A percentile compares a stretch with the other conserved stretches of the same genome.
phyloP scores from a whole-genome alignment of 37 sponge, comb jelly and placozoan genomes.

The Eunapius fragilis region DNA sequence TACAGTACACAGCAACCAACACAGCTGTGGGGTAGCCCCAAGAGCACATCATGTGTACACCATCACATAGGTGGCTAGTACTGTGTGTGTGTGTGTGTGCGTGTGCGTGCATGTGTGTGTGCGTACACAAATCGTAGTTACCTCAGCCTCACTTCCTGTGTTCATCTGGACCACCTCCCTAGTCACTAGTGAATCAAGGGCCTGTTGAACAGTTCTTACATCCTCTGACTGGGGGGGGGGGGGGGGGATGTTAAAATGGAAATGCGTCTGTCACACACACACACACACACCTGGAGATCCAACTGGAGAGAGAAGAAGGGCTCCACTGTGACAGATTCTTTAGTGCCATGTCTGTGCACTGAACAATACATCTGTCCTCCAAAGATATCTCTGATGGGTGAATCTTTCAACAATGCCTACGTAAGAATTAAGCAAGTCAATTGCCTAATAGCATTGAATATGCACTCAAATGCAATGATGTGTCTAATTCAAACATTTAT shows the following conservation, averaged over 20 bases:
- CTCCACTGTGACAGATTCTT: constrained; percentile 93
- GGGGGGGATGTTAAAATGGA: background rate
- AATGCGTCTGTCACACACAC: background rate
- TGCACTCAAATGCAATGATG: too few relatives aligned
- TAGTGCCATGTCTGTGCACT: constrained; percentile 77
- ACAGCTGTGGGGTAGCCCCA: too few relatives aligned
- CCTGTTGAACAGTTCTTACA: constrained; percentile 68
- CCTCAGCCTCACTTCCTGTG: constrained; percentile 22
- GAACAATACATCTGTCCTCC: constrained; percentile 87
- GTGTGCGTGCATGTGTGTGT: too few relatives aligned
- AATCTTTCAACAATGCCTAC: constrained; percentile 71
- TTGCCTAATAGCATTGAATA: too few relatives aligned
- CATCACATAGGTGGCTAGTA: background rate
- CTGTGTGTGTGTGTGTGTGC: too few relatives aligned
- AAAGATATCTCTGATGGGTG: constrained; percentile 90
- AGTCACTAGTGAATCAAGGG: constrained; percentile 62
- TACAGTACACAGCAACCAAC: too few relatives aligned
- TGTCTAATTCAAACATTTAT: too few relatives aligned
- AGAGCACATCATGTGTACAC: background rate
- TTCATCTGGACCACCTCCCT: constrained; percentile 62
- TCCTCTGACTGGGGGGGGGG: constrained; percentile 48
- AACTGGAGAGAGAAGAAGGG: constrained; percentile 97
- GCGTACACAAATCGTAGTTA: too few relatives aligned
- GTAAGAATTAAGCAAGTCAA: background rate
- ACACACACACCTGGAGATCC: constrained; percentile 81